Evolutionary conservation across 2,113 vertebrate species (phyloP).

Genomic region (Mungos mungo): DNA sequence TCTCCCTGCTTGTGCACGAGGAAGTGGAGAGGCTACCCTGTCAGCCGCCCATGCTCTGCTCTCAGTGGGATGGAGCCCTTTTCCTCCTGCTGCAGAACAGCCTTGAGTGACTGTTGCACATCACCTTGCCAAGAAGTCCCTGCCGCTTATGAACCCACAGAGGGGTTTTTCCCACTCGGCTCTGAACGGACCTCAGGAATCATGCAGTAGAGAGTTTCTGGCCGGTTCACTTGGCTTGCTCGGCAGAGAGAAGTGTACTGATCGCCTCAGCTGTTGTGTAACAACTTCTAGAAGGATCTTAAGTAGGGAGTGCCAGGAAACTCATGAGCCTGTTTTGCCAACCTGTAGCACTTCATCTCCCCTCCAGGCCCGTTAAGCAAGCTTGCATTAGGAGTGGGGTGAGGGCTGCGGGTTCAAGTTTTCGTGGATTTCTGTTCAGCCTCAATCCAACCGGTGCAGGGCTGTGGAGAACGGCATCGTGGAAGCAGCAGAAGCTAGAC

Average conservation of each 20-base stretch:
- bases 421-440: background rate
- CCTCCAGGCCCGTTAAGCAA: background rate
- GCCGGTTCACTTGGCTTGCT: background rate
- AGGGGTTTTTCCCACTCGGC: background rate
- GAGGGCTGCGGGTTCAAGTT: background rate
- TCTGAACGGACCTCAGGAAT: background rate
- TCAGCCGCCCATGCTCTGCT: accelerated
- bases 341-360: background rate
- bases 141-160: accelerated
- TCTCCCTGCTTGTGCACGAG: accelerated
- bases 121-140: background rate
- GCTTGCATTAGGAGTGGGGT: accelerated
- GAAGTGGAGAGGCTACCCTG: accelerated
- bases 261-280: background rate
- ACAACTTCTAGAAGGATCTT: background rate
- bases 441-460: accelerated
- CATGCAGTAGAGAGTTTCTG: no score
- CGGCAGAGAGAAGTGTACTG: background rate
- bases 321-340: background rate
- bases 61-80: accelerated
- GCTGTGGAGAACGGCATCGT: background rate
- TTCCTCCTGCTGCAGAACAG: accelerated
- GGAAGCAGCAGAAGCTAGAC: background rate
- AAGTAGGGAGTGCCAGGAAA: background rate
- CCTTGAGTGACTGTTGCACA: accelerated